Evolutionary conservation across 1,140 invertebrate species (phyloP).

Genomic region (Neodiprion fabricii): DNA sequence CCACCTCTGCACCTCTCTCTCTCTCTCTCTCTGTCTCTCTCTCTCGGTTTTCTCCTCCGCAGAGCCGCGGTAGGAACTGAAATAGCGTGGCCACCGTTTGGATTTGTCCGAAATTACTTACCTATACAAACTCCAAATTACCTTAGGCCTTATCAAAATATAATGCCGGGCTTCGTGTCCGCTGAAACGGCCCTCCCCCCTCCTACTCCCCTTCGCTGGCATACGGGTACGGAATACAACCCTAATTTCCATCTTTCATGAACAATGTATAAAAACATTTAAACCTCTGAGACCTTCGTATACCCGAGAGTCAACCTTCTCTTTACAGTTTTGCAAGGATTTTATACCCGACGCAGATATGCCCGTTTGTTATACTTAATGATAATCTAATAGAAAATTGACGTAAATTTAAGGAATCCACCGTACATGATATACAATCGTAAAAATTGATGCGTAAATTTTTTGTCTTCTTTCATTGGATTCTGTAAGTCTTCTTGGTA

Average conservation of each 20-base stretch:
- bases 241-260: slow-evolving; percentile 17
- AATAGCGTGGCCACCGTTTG: slow-evolving; percentile 36
- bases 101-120: slow-evolving; percentile 36
- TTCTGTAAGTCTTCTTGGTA: too few species aligned
- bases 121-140: slow-evolving; percentile 17
- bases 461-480: too few species aligned
- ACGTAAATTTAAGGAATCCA: too few species aligned
- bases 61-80: not conserved
- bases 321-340: slow-evolving; percentile 14
- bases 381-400: too few species aligned
- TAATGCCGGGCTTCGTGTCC: slow-evolving; percentile 28
- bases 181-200: slow-evolving; percentile 17
- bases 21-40: not conserved
- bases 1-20: slow-evolving; percentile 22
- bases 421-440: too few species aligned
- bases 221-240: slow-evolving; percentile 17
- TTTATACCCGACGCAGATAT: not conserved
- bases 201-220: not conserved
- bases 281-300: not conserved
- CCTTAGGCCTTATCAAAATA: slow-evolving; percentile 16
- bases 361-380: too few species aligned
- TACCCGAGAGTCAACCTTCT: slow-evolving; percentile 2
- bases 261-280: slow-evolving; percentile 2
- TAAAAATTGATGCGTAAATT: too few species aligned
- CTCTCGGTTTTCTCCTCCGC: too few species aligned